Base-by-base conservation (phyloP, 2,113 vertebrate genomes). In the Paramisgurnus dabryanus region DNA sequence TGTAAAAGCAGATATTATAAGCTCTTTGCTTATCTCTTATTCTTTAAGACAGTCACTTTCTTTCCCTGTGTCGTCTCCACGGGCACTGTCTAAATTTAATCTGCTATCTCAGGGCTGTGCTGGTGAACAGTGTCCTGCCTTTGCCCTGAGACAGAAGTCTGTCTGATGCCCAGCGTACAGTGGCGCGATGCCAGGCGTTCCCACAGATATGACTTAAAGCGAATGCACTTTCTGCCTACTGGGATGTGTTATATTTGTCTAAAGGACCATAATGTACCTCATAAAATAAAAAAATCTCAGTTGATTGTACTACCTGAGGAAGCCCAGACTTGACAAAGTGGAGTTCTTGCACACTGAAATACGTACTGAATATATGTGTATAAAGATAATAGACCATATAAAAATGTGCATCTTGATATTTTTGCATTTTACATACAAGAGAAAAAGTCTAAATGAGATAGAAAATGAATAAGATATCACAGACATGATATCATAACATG, bases 81-180 rank as follows among this genome's bases (percentile, higher is more conserved):
- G 58, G 57, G 79, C 41, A 41, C 58, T 1, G 39, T 71, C 76
- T 81, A 81, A 71, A 83, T 81, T 79, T 72, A 83, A 81, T 70
- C 55, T 41, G 57, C 43, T 11, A 58, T 82, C 57, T 80, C 73
- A 78, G 68, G 55, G 64, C 73, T 55, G 55, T 13, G 6, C 45
- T 22, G 61, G 40, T 72, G 22, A 75, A 80, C 61, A 55, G 43
- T 63, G 57, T 55, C 57, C 79, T 72, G 83, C 64, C 67, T 61
- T 71, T 34, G 73, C 81, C 67, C 64, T 27, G 47, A 50, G 73
- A 53, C 74, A 80, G 78, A 83, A 68, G 53, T 40, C 81, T 60
- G 78, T 83, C 81, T 74, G 80, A 60, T n/a, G 40, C 49, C 57
- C 72, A 50, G n/a, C 50, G 9, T 49, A 15, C 11, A 40, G 47